Evolutionary conservation across 2,113 vertebrate genomes (phyloP).

Genomic region (Pungitius pungitius): DNA sequence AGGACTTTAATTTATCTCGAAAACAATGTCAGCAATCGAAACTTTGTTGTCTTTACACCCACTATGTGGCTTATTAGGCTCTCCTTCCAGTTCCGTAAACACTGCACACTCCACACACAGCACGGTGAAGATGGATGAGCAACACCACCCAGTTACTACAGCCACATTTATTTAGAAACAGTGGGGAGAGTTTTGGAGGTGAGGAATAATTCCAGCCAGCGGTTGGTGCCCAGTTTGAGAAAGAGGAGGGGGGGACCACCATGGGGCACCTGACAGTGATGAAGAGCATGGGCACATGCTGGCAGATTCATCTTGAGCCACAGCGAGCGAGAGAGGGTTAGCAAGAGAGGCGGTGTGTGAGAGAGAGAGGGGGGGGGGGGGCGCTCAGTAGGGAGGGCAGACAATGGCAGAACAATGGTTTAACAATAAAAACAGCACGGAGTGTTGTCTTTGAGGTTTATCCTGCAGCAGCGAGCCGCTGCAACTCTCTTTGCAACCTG

Average conservation of each 20-base stretch:
- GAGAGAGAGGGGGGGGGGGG: slow-evolving; percentile 16
- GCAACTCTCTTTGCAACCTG: slow-evolving; percentile 51
- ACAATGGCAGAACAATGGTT: slow-evolving; percentile 72
- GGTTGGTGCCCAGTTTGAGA: slow-evolving; percentile 87
- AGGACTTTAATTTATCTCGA: slow-evolving; percentile 3
- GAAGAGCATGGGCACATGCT: slow-evolving; percentile 83
- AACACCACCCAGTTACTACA: slow-evolving; percentile 84
- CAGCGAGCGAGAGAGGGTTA: slow-evolving; percentile 45
- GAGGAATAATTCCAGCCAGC: slow-evolving; percentile 89
- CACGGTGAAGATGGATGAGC: slow-evolving; percentile 86
- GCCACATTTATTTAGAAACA: slow-evolving; percentile 92
- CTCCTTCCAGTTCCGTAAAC: slow-evolving; percentile 68
- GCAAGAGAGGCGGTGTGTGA: slow-evolving; percentile 2
- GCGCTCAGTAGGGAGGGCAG: slow-evolving; percentile 54
- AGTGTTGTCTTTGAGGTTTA: slow-evolving; percentile 65
- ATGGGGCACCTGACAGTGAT: slow-evolving; percentile 87
- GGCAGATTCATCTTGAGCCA: slow-evolving; percentile 86
- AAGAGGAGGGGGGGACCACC: slow-evolving; percentile 87
- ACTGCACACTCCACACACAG: slow-evolving; percentile 54
- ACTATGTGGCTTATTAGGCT: slow-evolving; percentile 64
- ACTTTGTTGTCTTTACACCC: slow-evolving; percentile 39
- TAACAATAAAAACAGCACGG: slow-evolving; percentile 70
- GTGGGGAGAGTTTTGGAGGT: slow-evolving; percentile 85
- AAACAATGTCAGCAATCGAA: slow-evolving; percentile 15
- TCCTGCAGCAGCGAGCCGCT: slow-evolving; percentile 52